phyloP scores from a whole-genome alignment of 2,113 vertebrate genomes.

The Burhinus bistriatus region DNA sequence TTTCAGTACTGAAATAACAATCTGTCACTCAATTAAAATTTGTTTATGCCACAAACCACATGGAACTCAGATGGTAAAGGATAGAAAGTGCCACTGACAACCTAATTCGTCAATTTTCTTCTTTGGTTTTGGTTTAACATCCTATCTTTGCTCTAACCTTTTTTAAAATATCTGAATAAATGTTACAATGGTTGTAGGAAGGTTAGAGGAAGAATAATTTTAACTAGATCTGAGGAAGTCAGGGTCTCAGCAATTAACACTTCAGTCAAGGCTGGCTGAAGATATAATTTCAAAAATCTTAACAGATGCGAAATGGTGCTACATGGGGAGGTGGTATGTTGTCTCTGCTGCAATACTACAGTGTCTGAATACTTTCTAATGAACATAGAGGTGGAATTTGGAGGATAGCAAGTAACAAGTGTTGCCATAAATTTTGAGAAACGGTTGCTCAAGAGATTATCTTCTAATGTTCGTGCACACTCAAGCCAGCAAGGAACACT shows the following conservation, averaged over 20 bases:
- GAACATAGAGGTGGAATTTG: background rate
- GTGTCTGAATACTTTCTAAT: background rate
- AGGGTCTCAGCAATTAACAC: background rate
- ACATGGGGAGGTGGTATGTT: background rate
- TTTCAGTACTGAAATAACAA: slow-evolving; percentile 36
- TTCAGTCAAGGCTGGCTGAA: background rate
- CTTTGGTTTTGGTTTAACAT: background rate
- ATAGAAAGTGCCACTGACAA: background rate
- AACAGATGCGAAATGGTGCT: background rate
- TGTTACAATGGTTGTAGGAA: background rate
- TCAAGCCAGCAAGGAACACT: background rate
- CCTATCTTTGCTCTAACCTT: background rate
- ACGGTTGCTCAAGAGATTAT: background rate
- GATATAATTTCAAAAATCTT: background rate
- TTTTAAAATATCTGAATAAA: background rate
- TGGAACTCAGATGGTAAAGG: background rate
- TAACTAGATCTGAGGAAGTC: background rate
- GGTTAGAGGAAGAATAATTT: background rate
- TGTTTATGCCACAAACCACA: slow-evolving; percentile 11
- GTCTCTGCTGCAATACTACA: background rate
- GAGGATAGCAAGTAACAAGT: background rate
- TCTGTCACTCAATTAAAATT: slow-evolving; percentile 59
- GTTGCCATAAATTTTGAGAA: background rate
- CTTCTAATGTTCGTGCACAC: background rate
- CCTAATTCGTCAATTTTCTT: background rate